phyloP scores from a whole-genome alignment of 2,888 invertebrate species.

The Stegophylla sp. region DNA sequence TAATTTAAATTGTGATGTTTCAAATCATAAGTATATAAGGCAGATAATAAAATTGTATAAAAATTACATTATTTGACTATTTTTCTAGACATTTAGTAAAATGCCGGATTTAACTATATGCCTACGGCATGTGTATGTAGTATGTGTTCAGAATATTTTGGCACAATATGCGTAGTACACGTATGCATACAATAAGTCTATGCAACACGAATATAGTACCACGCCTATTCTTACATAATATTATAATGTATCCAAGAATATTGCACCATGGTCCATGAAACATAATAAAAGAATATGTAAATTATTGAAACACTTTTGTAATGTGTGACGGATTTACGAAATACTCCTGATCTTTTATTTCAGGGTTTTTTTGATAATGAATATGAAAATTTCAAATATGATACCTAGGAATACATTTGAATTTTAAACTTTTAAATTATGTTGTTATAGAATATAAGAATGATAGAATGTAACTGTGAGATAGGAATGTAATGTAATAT shows the following conservation, averaged over 20 bases:
- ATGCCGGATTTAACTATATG: background rate
- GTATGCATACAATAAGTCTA: background rate
- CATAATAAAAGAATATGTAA: constrained; percentile 16
- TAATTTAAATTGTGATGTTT: too few species aligned
- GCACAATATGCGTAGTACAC: background rate
- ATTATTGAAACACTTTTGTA: constrained; percentile 28
- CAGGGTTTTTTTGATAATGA: background rate
- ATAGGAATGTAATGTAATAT: too few species aligned
- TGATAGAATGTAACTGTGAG: too few species aligned
- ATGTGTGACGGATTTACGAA: background rate
- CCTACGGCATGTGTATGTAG: background rate
- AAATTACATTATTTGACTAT: too few species aligned
- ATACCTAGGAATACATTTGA: background rate
- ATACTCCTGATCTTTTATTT: background rate
- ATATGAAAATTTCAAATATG: background rate
- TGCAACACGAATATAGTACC: background rate
- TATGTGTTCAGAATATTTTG: too few species aligned
- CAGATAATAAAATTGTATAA: too few species aligned
- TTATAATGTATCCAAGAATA: background rate
- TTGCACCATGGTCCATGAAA: background rate
- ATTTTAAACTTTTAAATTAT: background rate
- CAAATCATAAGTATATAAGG: too few species aligned
- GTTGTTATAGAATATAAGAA: too few species aligned
- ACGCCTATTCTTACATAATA: constrained; percentile 16
- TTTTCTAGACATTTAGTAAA: too few species aligned